Conservation (phyloP, 2,797 vertebrate genomes). For the Xiphophorus birchmanni region DNA sequence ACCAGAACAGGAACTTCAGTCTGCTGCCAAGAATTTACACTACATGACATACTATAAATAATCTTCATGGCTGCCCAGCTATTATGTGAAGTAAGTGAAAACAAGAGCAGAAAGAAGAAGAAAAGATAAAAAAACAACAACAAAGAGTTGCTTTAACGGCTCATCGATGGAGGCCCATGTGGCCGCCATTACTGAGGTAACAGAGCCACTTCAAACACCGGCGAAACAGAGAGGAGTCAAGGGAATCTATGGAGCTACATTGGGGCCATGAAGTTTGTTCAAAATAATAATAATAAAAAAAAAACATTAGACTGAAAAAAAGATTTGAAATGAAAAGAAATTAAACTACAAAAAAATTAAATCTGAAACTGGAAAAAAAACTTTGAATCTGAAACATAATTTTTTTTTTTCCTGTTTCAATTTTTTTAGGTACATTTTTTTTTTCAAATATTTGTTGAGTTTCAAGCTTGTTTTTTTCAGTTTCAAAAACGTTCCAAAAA, state of each 20-base stretch:
- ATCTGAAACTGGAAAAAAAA: no score
- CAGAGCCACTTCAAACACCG: slow-evolving; percentile 71
- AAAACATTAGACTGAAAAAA: no score
- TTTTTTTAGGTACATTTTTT: no score
- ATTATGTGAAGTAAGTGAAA: slow-evolving; percentile 5
- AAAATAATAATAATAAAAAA: no score
- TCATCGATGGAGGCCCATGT: slow-evolving; percentile 60
- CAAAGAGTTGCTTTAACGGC: slow-evolving; percentile 15
- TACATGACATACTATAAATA: background rate
- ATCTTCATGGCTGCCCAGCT: background rate
- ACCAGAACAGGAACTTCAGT: slow-evolving; percentile 42
- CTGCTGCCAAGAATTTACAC: slow-evolving; percentile 30
- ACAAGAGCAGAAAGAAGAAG: background rate
- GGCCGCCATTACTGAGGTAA: slow-evolving; percentile 71
- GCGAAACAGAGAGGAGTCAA: slow-evolving; percentile 50
- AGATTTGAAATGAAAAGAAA: no score
- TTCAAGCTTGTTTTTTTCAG: no score
- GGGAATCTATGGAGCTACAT: slow-evolving; percentile 3
- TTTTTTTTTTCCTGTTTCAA: no score
- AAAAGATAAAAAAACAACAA: slow-evolving; percentile 1
- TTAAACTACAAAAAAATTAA: no score
- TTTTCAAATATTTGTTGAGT: no score
- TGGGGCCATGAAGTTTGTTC: no score
- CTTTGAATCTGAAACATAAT: no score
- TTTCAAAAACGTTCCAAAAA: no score